Evolutionary conservation across 2,797 vertebrate genomes (phyloP).

Genomic region (Rhynchotus rufescens): DNA sequence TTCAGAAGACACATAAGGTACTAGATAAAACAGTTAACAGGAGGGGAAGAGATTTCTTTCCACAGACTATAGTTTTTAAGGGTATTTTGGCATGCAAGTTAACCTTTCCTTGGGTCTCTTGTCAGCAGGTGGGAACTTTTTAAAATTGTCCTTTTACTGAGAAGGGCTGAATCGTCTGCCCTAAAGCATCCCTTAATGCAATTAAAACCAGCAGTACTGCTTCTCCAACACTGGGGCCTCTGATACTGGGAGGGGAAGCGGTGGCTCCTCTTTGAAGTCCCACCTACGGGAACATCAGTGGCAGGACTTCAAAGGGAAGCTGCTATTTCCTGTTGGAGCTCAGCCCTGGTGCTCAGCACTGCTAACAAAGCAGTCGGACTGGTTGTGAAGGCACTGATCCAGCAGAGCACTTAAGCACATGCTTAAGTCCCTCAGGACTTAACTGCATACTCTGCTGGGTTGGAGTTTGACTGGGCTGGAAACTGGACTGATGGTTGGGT

Average conservation of each 20-base stretch:
- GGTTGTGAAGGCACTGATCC: constrained; percentile 65
- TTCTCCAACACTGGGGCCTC: constrained; percentile 61
- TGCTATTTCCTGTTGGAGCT: constrained; percentile 72
- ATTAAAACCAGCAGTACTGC: constrained; percentile 74
- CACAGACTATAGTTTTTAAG: neutral
- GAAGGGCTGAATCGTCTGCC: constrained; percentile 52
- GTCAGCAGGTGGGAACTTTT: constrained; percentile 49
- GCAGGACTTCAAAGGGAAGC: constrained; percentile 75
- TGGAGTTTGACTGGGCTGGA: neutral
- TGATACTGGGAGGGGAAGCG: constrained; percentile 67
- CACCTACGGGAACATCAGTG: constrained; percentile 74
- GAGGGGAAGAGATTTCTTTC: neutral
- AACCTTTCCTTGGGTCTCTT: constrained; percentile 45
- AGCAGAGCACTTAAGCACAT: constrained; percentile 68
- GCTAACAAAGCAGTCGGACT: constrained; percentile 68
- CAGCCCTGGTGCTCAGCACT: constrained; percentile 67
- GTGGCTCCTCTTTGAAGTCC: constrained; percentile 76
- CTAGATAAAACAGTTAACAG: neutral
- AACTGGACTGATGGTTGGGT: neutral
- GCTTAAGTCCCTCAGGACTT: constrained; percentile 66
- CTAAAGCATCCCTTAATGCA: constrained; percentile 65
- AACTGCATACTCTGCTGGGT: constrained; percentile 5
- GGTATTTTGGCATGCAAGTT: neutral
- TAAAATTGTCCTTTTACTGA: constrained; percentile 50
- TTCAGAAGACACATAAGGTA: neutral